Base-by-base conservation (phyloP, 2,888 invertebrate genomes). In the Stegana nigrithorax region DNA sequence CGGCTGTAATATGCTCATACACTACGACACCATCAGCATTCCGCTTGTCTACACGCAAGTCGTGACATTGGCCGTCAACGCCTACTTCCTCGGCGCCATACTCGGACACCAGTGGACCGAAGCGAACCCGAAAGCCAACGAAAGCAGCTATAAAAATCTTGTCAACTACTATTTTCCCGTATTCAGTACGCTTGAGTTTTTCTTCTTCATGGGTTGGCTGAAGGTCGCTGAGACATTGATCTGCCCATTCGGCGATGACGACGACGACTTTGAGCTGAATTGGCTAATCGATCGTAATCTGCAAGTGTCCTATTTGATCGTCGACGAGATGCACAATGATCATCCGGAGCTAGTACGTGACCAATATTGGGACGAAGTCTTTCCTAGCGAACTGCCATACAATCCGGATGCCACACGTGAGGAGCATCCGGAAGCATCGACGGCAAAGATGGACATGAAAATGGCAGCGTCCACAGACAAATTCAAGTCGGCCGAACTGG, bases 311-410 rank as follows among this genome's bases (percentile, higher is more conserved):
- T 96, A 95, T 85, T 88, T 95, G 83, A 95, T 96, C 72, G 96
- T 96, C 29, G 96, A 96, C 82, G 95, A 95, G 86, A 95, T 96
- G 94, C 95, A 95, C 82, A 92, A 94, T 84, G 93, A 94, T 73
- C 94, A 95, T 86, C 95, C 95, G 0, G 92, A 94, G 81, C 84
- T 95, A 67, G 91, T 95, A 47, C 89, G 89, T 60, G 95, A 95
- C 87, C 95, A 95, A 81, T 95, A 95, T 81, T 95, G 95, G 95
- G 95, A 95, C 80, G 92, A 94, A 81, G 90, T 94, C 66, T 93
- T 94, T 81, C 94, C 94, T 0, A 88, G 89, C 5, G 93, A 94
- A 82, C 83, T 95, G 72, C 94, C 95, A 0, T 94, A 95, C 85
- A 62, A 67, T 0, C 89, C 94, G 0, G 90, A 93, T 80, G 89